Conservation (phyloP, 92 coral and sea anemone species). For the Zoanthus sociatus region DNA sequence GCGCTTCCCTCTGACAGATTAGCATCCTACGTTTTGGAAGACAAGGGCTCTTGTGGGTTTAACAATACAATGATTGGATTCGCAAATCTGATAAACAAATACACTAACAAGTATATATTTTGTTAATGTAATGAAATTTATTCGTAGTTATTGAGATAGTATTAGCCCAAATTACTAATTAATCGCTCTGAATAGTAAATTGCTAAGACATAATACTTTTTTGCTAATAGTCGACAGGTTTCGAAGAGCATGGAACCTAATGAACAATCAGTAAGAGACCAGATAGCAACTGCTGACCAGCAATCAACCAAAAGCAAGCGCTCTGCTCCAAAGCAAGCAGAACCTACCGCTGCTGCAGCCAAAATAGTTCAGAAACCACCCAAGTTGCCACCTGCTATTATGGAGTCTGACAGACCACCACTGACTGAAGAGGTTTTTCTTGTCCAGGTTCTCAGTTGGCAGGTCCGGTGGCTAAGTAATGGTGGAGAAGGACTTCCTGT, state of each 20-base stretch:
- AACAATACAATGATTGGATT: too few species aligned
- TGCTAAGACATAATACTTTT: background rate
- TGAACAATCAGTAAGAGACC: background rate
- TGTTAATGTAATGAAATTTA: too few species aligned
- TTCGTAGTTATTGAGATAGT: too few species aligned
- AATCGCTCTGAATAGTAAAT: background rate
- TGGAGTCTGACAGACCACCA: constrained; percentile 36
- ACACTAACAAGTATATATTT: too few species aligned
- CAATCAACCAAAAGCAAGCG: background rate
- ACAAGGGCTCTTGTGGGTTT: too few species aligned
- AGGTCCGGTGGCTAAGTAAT: constrained; percentile 51
- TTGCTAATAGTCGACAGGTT: constrained; percentile 1
- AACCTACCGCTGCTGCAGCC: background rate
- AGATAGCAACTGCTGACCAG: background rate
- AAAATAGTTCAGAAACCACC: constrained; percentile 19
- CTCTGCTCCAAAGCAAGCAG: background rate
- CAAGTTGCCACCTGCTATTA: constrained; percentile 52
- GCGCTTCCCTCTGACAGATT: too few species aligned
- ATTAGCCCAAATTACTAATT: too few species aligned
- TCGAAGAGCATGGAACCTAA: too few species aligned
- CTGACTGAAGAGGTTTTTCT: constrained; percentile 75
- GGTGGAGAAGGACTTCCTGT: constrained; percentile 12
- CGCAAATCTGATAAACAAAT: too few species aligned
- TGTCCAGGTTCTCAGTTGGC: constrained; percentile 64
- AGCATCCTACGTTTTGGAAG: too few species aligned